Evolutionary conservation across 2,113 vertebrate species (phyloP), one percentile per base, ranked within the genome.

Genomic region (Canis aureus): DNA sequence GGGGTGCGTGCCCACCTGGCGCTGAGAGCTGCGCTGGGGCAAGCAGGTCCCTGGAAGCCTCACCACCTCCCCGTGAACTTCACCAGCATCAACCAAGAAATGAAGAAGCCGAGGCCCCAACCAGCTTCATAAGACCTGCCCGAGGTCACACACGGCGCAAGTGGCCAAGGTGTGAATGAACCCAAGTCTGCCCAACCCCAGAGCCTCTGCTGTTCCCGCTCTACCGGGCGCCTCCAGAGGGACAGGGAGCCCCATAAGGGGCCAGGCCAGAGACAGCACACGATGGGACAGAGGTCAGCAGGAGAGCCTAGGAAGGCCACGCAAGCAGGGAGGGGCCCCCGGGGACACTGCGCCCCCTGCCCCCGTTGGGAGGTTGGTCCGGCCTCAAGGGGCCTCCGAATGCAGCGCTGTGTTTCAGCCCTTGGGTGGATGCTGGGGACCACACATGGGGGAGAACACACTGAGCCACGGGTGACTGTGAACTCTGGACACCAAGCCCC

Each of bases 1-100:
- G 0, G 5, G 76, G 81, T 3, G 8, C 2, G 22, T 0, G 6
- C 23, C 29, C 20, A 4, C 49, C 12, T 1, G 0, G 10, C 6
- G 16, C 73, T 49, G 15, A 8, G 0, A 20, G 29, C 43, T 0
- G 0, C 0, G 0, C 87, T 0, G 6, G 57, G 57, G 19, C 25
- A 0, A 19, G 35, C 1, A 2, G 11, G 8, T 15, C 73, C 29
- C 55, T 5, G 1, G 22, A 19, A 6, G 25, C 38, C 38, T 84
- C 19, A 1, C 16, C 16, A 2, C 49, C 59, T n/a, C 10, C 60
- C 86, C 2, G 25, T 3, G 4, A 9, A 27, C 19, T 17, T 10
- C 19, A 12, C 25, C 23, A 38, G 76, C 38, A 9, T 81, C 85
- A 16, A 10, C 78, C 57, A 15, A 11, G 69, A 91, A 32, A 64